A percentile compares a stretch with the other conserved stretches of the same genome.
These are phyloP conservation scores for Polydrusus tereticollis DNA, from an alignment of 2,888 invertebrate species.

Conservation along the genomic window DNA sequence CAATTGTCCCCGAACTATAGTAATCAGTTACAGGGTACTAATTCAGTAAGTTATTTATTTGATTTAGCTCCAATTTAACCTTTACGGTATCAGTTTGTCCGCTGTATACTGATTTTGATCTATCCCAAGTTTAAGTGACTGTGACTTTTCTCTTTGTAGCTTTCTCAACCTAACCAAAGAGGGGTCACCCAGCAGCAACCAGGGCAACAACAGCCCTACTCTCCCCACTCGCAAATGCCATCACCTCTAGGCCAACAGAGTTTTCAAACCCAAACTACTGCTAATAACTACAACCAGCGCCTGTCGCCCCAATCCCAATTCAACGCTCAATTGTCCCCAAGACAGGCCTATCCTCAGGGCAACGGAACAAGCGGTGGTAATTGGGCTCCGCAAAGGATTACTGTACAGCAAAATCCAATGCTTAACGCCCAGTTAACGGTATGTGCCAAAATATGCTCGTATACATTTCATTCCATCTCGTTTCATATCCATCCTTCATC, in stretches of 20 bases:
- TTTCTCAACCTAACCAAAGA: constrained; percentile 50
- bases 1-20: constrained; percentile 73
- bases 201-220: constrained; percentile 64
- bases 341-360: constrained; percentile 63
- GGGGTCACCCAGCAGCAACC: constrained; percentile 36
- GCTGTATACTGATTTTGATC: too few species aligned
- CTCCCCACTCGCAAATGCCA: constrained; percentile 68
- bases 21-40: constrained; percentile 61
- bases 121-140: background rate
- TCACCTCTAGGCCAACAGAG: constrained; percentile 64
- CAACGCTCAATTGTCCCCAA: constrained; percentile 71
- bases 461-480: constrained; percentile 9
- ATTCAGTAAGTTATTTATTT: constrained; percentile 45
- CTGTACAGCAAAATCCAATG: constrained; percentile 89
- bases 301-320: constrained; percentile 72
- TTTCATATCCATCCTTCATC: constrained; percentile 29
- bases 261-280: constrained; percentile 61
- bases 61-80: too few species aligned
- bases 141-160: constrained; percentile 10
- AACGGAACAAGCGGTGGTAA: constrained; percentile 40
- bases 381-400: constrained; percentile 69
- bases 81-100: too few species aligned
- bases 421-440: constrained; percentile 87
- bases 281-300: constrained; percentile 64
- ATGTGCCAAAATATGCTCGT: constrained; percentile 63